Base-by-base conservation (phyloP, 1,140 invertebrate genomes). In the Gryllus bimaculatus region DNA sequence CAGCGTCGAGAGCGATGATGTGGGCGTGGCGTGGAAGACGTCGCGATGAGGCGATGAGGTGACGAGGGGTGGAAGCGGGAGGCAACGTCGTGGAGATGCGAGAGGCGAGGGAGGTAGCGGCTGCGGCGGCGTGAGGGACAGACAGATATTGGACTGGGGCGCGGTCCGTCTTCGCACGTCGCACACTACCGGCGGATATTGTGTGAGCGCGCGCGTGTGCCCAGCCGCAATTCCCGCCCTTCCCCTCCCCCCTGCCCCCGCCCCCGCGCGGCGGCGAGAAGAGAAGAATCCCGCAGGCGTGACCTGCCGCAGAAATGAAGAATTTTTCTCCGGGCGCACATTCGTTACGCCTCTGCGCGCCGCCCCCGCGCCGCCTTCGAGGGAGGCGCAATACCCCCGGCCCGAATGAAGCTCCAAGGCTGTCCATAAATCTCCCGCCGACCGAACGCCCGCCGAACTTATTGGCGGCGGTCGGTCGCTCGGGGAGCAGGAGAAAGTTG, bases 291-390 rank as follows among this genome's bases (percentile, higher is more conserved):
- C 54, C 54, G 54, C 54, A 66, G 54, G 54, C 54, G 54, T 66
- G 54, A 66, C 54, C 54, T 66, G 54, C 54, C 54, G 54, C 54
- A 66, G 54, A 66, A 66, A 66, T 66, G 54, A 66, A 66, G 54
- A 66, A 66, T 66, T 66, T 66, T 66, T 66, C 54, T 66, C 54
- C 10, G 54, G 54, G 2, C 54, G 54, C 54, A 13, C 54, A 18
- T 66, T 66, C 54, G 54, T 66, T 66, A 66, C 54, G 10, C 54
- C 54, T 18, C 54, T 7, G 18, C 54, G 2, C 54, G 26, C 26
- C 26, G 26, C 54, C 54, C 54, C 54, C 54, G 18, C 54, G 10
- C 54, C 54, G 54, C 54, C 54, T 13, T 66, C 54, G 18, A 18
- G 54, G 54, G 18, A 1, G 54, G 54, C 18, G 54, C 54, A 66